Percentiles rank a stretch among this genome's conserved stretches.
Conservation (phyloP, 92 coral and sea anemone species). For the Pocillopora grandis region DNA sequence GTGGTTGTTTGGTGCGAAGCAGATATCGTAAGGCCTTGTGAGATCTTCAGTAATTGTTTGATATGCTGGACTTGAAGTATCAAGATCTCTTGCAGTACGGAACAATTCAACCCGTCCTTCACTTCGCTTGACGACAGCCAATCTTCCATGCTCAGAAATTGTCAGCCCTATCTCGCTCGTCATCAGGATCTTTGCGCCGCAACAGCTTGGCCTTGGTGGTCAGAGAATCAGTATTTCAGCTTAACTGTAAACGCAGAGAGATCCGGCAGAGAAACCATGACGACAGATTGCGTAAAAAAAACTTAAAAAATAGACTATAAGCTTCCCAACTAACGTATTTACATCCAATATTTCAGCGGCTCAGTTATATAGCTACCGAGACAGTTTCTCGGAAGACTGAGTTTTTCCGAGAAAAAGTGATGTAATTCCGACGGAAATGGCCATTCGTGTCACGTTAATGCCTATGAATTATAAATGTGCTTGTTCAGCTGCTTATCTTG, state of each 20-base stretch:
- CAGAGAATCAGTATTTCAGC: background rate
- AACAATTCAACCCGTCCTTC: constrained; percentile 9
- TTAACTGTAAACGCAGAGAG: too few relatives aligned
- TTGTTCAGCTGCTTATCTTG: too few relatives aligned
- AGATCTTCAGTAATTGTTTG: background rate
- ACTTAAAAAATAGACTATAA: too few relatives aligned
- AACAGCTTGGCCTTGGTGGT: background rate
- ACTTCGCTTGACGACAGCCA: constrained; percentile 20
- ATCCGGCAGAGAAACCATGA: too few relatives aligned
- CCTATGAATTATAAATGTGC: background rate
- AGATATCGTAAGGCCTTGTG: constrained; percentile 2
- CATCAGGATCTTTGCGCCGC: background rate
- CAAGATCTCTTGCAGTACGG: background rate
- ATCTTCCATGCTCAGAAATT: constrained; percentile 10
- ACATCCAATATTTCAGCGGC: too few relatives aligned
- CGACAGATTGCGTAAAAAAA: too few relatives aligned
- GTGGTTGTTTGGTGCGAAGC: constrained; percentile 34
- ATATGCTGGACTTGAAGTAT: background rate
- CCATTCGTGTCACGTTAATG: background rate
- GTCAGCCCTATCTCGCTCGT: constrained; percentile 10
- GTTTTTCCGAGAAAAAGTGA: constrained; percentile 18
- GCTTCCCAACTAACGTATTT: too few relatives aligned
- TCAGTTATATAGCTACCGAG: background rate
- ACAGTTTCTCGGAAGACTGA: constrained; percentile 12
- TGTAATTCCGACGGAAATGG: background rate